Percentiles rank a stretch among this genome's conserved stretches.
phyloP scores from a whole-genome alignment of 2,113 vertebrate genomes.

The Phrynocephalus versicolor region DNA sequence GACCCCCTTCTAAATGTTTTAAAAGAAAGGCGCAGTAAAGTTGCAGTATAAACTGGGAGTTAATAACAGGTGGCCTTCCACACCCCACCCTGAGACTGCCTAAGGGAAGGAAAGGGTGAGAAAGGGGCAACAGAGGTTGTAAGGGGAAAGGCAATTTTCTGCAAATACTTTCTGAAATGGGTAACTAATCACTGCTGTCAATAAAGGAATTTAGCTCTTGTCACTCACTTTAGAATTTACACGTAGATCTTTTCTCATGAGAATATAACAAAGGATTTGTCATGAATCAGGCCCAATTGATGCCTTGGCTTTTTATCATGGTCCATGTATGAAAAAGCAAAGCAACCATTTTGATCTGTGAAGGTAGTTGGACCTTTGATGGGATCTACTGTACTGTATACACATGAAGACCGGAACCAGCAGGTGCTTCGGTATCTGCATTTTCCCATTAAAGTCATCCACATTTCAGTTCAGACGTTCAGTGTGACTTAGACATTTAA shows the following conservation, averaged over 20 bases:
- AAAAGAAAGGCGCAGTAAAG: constrained; percentile 4
- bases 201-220: constrained; percentile 27
- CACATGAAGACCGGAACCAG: not conserved
- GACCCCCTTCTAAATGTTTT: constrained; percentile 4
- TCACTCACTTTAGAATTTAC: constrained; percentile 10
- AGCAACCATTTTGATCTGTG: not conserved
- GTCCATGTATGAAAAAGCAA: not conserved
- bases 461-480: not conserved
- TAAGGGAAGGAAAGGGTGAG: constrained; percentile 14
- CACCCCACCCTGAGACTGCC: constrained; percentile 20
- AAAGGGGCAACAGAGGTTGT: constrained; percentile 18
- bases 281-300: not conserved
- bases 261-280: not conserved
- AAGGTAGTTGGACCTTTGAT: not conserved
- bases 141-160: constrained; percentile 25
- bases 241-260: not conserved
- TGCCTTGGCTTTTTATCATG: not conserved
- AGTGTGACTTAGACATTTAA: not conserved
- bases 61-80: constrained; percentile 21
- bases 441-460: not conserved
- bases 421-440: not conserved
- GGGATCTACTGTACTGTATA: not conserved
- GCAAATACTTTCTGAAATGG: constrained; percentile 23
- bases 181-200: constrained; percentile 35
- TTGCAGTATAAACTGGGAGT: constrained; percentile 1